A percentile compares a stretch with the other conserved stretches of the same genome.
Conservation (phyloP, 1,140 invertebrate species). For the Nebria ingens region DNA sequence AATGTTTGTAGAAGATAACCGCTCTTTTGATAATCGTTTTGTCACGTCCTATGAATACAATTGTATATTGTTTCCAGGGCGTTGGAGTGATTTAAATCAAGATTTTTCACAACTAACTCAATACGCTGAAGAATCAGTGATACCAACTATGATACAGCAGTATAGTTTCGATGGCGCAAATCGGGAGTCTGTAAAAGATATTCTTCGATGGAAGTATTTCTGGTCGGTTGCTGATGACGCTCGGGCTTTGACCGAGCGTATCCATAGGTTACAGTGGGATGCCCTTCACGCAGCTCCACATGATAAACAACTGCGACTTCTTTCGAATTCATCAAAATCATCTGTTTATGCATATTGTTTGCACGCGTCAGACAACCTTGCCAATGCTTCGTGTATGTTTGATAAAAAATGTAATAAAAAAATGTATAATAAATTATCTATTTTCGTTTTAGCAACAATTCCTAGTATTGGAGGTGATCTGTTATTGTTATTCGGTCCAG, state of each 20-base stretch:
- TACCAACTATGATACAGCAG: conserved; percentile 36
- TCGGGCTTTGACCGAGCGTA: conserved; percentile 29
- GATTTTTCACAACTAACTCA: conserved; percentile 35
- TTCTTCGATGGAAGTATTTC: conserved; percentile 43
- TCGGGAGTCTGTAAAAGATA: conserved; percentile 30
- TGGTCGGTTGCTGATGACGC: conserved; percentile 24
- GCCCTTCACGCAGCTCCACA: conserved; percentile 37
- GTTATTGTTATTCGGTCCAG: conserved; percentile 51
- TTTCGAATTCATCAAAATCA: conserved; percentile 2
- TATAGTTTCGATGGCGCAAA: conserved; percentile 29
- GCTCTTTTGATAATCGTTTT: no score
- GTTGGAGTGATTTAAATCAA: conserved; percentile 41
- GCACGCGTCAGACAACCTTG: conserved; percentile 9
- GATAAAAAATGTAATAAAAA: background rate
- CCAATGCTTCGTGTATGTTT: background rate
- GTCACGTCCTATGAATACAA: no score
- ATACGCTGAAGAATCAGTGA: conserved; percentile 38
- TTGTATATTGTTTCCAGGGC: conserved; percentile 31
- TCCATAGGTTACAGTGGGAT: conserved; percentile 34
- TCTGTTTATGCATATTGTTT: conserved; percentile 25
- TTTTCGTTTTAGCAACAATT: conserved; percentile 26
- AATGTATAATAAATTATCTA: conserved; percentile 12
- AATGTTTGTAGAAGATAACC: no score
- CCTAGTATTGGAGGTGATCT: conserved; percentile 46
- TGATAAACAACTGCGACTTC: conserved; percentile 31